Percentiles rank a stretch among this genome's conserved stretches.
Conservation (phyloP, 2,113 vertebrate genomes). For the Triplophysa dalaica region DNA sequence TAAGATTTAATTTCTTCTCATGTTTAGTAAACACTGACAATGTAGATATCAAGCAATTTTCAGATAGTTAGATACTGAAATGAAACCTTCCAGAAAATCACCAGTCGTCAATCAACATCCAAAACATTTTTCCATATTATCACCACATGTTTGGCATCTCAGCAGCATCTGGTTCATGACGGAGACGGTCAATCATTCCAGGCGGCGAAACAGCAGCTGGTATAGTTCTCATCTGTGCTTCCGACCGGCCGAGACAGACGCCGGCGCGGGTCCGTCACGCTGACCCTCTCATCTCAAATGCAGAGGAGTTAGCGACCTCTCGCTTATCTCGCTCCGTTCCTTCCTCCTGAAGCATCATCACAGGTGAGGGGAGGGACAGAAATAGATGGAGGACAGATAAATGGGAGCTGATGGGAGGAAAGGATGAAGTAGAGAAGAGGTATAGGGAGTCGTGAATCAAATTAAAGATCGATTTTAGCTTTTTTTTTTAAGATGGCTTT, state of each 20-base stretch:
- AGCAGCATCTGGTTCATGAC: conserved; percentile 9
- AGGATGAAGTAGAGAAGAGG: not conserved
- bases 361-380: not conserved
- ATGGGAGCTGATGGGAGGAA: not conserved
- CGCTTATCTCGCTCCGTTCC: conserved; percentile 27
- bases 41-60: too few species aligned
- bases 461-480: not conserved
- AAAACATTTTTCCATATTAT: conserved; percentile 4
- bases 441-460: not conserved
- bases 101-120: not conserved
- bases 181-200: conserved; percentile 28
- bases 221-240: conserved; percentile 17
- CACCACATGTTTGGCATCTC: conserved; percentile 23
- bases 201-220: conserved; percentile 35
- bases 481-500: not conserved
- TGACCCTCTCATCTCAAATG: conserved; percentile 38
- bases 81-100: not conserved
- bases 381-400: not conserved
- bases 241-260: conserved; percentile 6
- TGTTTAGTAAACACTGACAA: too few species aligned
- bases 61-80: not conserved
- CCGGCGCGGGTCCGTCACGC: not conserved
- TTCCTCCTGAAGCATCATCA: conserved; percentile 18
- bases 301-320: conserved; percentile 34
- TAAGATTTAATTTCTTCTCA: too few species aligned